Evolutionary conservation across 2,797 vertebrate species (phyloP).

Genomic region (Fistularia tabacaria): DNA sequence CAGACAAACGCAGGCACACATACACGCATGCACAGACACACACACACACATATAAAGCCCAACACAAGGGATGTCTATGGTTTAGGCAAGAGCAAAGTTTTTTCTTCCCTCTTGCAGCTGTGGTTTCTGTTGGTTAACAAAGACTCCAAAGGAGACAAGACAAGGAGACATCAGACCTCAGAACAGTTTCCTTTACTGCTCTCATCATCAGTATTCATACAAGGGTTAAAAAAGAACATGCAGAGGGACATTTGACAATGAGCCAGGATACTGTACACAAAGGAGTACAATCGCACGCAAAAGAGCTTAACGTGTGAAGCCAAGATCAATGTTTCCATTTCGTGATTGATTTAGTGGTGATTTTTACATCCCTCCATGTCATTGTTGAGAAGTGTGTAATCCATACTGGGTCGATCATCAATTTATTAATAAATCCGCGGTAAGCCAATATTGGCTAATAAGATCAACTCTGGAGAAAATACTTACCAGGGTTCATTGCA

Average conservation of each 20-base stretch:
- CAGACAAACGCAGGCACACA: constrained; percentile 2
- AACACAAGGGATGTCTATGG: constrained; percentile 49
- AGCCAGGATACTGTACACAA: neutral
- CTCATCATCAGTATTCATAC: constrained; percentile 29
- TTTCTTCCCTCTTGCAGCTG: constrained; percentile 65
- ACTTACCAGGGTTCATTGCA: constrained; percentile 39
- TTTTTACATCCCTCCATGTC: too few species aligned
- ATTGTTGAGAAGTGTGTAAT: too few species aligned
- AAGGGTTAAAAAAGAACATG: neutral
- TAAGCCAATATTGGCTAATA: constrained; percentile 11
- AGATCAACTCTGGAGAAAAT: constrained; percentile 25
- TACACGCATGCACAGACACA: constrained; percentile 22
- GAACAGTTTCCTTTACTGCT: constrained; percentile 28
- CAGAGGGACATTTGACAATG: too few species aligned
- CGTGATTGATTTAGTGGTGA: too few species aligned
- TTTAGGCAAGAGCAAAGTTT: constrained; percentile 72
- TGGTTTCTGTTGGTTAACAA: constrained; percentile 69
- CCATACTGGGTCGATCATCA: neutral
- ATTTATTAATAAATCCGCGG: constrained; percentile 15
- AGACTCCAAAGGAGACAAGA: constrained; percentile 58
- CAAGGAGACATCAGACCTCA: constrained; percentile 55
- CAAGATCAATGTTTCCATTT: too few species aligned
- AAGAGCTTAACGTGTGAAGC: neutral
- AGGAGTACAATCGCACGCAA: constrained; percentile 7
- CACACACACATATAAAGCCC: constrained; percentile 33